Conservation (phyloP, 2,113 vertebrate genomes). For the Myrmecobius fasciatus region DNA sequence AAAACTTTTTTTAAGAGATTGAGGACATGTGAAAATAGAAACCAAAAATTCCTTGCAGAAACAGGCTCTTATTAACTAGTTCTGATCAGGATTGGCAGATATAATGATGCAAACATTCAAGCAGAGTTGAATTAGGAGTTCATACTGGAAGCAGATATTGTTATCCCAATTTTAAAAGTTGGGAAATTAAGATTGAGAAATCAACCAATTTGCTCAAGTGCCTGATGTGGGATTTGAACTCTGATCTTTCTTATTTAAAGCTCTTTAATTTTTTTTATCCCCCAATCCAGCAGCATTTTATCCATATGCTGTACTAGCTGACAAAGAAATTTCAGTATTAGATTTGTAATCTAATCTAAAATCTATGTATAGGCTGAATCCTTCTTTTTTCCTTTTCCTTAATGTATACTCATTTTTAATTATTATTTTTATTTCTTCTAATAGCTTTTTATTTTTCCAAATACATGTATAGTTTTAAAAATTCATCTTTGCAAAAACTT, state of each 20-base stretch:
- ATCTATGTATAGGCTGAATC: conserved; percentile 3
- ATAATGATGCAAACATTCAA: background rate
- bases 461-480: too few species aligned
- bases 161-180: background rate
- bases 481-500: too few species aligned
- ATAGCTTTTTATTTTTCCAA: too few species aligned
- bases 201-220: too few species aligned
- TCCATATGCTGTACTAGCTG: too few species aligned
- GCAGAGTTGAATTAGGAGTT: background rate
- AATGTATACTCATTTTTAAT: too few species aligned
- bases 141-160: background rate
- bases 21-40: background rate
- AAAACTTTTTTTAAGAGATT: background rate
- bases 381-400: conserved; percentile 12
- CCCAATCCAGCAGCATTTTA: too few species aligned
- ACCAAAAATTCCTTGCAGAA: background rate
- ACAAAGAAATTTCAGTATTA: background rate
- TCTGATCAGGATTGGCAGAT: background rate
- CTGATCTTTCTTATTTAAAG: too few species aligned
- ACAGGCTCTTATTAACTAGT: background rate
- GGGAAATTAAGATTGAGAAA: too few species aligned
- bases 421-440: too few species aligned
- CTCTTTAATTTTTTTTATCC: too few species aligned
- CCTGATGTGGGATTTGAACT: too few species aligned
- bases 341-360: conserved; percentile 43